Evolutionary conservation across 2,113 vertebrate species (phyloP).

Genomic region (Phrynosoma platyrhinos): DNA sequence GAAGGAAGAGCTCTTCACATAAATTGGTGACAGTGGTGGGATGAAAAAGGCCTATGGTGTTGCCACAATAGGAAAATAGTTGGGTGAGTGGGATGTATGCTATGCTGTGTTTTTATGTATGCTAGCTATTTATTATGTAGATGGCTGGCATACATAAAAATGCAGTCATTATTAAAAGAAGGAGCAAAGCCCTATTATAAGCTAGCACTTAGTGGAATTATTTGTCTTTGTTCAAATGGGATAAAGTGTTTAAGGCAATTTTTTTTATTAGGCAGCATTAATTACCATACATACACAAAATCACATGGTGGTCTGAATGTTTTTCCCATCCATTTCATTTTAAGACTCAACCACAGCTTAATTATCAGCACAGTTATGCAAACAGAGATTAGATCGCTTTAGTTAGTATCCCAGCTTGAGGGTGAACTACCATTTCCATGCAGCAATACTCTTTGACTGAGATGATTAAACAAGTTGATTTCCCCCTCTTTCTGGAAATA

Average conservation of each 20-base stretch:
- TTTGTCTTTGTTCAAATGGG: background rate
- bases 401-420: background rate
- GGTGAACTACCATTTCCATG: background rate
- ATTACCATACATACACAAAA: background rate
- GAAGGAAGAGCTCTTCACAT: no score
- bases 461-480: background rate
- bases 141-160: background rate
- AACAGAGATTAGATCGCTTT: background rate
- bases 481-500: background rate
- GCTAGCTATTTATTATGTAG: no score
- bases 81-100: no score
- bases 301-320: background rate
- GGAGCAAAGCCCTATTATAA: background rate
- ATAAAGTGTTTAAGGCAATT: constrained; percentile 1
- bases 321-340: background rate
- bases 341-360: background rate
- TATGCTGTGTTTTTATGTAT: no score
- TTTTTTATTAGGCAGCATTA: background rate
- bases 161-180: background rate
- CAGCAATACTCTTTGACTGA: background rate
- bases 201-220: background rate
- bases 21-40: no score
- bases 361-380: background rate
- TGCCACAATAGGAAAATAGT: no score
- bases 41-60: no score